These are phyloP conservation scores for Drosophila mettleri DNA, from an alignment of 2,888 invertebrate species.

Conservation along the genomic window DNA sequence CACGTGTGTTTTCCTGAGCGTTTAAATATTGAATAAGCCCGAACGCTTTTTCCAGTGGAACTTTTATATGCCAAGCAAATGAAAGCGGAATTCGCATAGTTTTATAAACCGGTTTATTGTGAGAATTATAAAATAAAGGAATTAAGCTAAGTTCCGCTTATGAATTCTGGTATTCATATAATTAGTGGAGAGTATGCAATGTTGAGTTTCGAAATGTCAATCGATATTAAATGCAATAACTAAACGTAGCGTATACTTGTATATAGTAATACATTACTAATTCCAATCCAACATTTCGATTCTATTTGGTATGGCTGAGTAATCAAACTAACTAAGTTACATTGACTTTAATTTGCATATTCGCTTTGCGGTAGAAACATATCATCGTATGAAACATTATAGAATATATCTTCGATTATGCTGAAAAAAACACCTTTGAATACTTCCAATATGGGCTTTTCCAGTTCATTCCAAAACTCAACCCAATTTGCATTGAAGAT, in stretches of 20 bases:
- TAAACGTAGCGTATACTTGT: neutral
- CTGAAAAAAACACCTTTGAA: constrained; percentile 53
- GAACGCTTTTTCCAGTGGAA: neutral
- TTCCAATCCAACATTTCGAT: no score
- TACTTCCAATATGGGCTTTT: constrained; percentile 53
- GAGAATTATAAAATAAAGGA: neutral
- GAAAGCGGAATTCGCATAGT: constrained; percentile 18
- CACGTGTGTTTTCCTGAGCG: constrained; percentile 11
- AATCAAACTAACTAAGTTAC: neutral
- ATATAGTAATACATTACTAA: neutral
- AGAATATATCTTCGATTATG: constrained; percentile 51
- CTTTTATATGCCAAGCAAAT: constrained; percentile 32
- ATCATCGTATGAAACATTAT: constrained; percentile 64
- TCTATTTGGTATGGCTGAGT: constrained; percentile 3
- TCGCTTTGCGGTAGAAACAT: constrained; percentile 41
- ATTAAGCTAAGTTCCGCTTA: constrained; percentile 15
- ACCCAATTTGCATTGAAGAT: constrained; percentile 61
- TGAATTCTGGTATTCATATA: neutral
- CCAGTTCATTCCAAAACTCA: constrained; percentile 64
- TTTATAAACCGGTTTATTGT: constrained; percentile 48
- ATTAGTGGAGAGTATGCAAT: constrained; percentile 16
- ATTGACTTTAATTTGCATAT: constrained; percentile 3
- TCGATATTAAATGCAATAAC: constrained; percentile 10
- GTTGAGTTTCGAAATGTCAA: constrained; percentile 11
- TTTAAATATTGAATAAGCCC: constrained; percentile 22